Evolutionary conservation across 1,140 invertebrate species (phyloP), one percentile per base, ranked within the genome.

Genomic region (Colletes gigas): DNA sequence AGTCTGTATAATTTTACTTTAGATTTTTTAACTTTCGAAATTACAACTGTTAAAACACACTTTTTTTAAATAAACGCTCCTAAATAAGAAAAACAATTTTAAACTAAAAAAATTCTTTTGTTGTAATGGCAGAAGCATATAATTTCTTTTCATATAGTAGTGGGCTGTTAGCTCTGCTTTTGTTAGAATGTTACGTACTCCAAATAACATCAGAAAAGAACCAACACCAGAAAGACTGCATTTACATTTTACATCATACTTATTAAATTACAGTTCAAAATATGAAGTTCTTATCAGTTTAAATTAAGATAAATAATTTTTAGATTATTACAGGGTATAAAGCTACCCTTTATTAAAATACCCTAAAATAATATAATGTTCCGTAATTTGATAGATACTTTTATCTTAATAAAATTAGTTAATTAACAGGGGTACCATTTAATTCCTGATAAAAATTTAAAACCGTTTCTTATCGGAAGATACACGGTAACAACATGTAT

Each of bases 171-270:
- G 86, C 83, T 87, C 87, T 88, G 84, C 74, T 88, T 50, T 79
- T 89, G 90, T 92, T 91, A 92, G 88, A 89, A 86, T 91, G 88
- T 91, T 89, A 88, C 88, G 84, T 88, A 85, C 71, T 89, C 86
- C 77, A 82, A 84, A 86, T 85, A 84, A 88, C 83, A 83, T 88
- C 83, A 85, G 84, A 87, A 89, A 89, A 93, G 88, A 92, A 92
- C 92, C 91, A 92, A 91, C 92, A 93, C 92, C 92, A 92, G 89
- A 92, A 89, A 92, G 89, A 89, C 85, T 89, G 81, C 84, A 75
- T 85, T 85, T 87, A 84, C 79, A 75, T 74, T 86, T 69, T 71
- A 72, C 80, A 41, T 88, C 80, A 41, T 88, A 83, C 52, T 85
- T 65, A 63, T 86, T 82, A 80, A 70, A 84, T 82, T 83, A 66